Base-by-base conservation (phyloP, 35 echinoderm and acorn worm genomes). In the Amphiura filiformis region DNA sequence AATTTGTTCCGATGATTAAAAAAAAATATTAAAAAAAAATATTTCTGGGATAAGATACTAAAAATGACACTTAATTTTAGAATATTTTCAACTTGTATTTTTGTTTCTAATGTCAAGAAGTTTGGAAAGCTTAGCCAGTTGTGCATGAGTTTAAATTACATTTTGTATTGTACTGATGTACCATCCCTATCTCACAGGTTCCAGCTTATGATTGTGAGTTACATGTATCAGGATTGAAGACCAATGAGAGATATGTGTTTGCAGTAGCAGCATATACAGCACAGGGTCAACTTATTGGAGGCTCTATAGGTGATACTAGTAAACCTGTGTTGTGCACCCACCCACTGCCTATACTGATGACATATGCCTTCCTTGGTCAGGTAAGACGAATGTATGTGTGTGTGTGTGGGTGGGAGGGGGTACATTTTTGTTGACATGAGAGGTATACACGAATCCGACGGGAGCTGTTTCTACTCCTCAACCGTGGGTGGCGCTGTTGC, bases 171-270 rank as follows among this genome's bases (percentile, higher is more conserved):
- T n/a, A n/a, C n/a, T n/a, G n/a, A n/a, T n/a, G n/a, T n/a, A n/a
- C n/a, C n/a, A n/a, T n/a, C n/a, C n/a, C n/a, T 47, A 17, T 47
- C 41, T 17, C 17, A 9, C 75, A 99, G 96, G 86, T 99, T 47
- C 96, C 96, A 41, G 96, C 96, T 0, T 99, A 99, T 80, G 90
- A 99, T 79, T 99, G 96, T 86, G 90, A 99, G 85, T 79, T 99
- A 47, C 76, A 39, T 37, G 90, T 99, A 76, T 92, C 96, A 34
- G 93, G 96, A 1, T 83, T 94, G 34, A 78, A 76, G 49, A 82
- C 90, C 81, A 99, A 99, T 79, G 93, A 99, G 64, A 91, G 90
- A 33, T 99, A 99, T 39, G 93, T 99, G 17, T 99, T 99, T 95
- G 96, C 96, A 56, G 96, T 99, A 37, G 96, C 96, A 39, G 96